Evolutionary conservation across 2,888 invertebrate species (phyloP).

Genomic region (Plemyria rubiginata): DNA sequence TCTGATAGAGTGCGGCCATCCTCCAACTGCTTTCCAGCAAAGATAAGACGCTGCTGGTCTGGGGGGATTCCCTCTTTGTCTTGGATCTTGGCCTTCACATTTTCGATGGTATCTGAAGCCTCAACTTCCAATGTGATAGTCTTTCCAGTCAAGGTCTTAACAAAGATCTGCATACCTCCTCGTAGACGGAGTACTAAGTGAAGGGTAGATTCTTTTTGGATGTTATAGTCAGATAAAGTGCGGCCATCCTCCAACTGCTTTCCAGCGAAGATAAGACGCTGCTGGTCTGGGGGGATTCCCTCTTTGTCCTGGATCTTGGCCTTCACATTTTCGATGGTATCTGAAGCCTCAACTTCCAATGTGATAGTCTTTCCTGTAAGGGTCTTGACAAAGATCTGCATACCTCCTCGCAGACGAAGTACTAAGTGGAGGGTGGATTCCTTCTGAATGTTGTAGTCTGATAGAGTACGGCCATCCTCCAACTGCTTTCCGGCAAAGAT

Average conservation of each 20-base stretch:
- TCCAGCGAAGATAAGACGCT: constrained; percentile 58
- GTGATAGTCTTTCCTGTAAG: constrained; percentile 61
- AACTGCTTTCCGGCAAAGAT: constrained; percentile 69
- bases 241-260: constrained; percentile 61
- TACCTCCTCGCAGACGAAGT: constrained; percentile 63
- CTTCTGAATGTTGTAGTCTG: constrained; percentile 69
- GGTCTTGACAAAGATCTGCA: constrained; percentile 63
- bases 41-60: constrained; percentile 56
- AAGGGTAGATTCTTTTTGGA: constrained; percentile 59
- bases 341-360: constrained; percentile 55
- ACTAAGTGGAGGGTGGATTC: constrained; percentile 66
- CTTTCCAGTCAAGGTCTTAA: constrained; percentile 56
- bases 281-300: constrained; percentile 61
- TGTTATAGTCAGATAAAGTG: constrained; percentile 59
- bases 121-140: constrained; percentile 56
- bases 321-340: constrained; percentile 62
- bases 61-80: constrained; percentile 59
- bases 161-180: constrained; percentile 62
- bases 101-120: constrained; percentile 52
- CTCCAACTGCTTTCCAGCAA: constrained; percentile 56
- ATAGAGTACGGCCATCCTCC: constrained; percentile 66
- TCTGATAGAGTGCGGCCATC: constrained; percentile 56
- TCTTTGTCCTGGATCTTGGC: constrained; percentile 63
- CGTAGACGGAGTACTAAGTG: constrained; percentile 57
- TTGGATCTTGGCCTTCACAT: constrained; percentile 57